phyloP scores from a whole-genome alignment of 2,797 vertebrate species.

The Acanthurus lineatus region DNA sequence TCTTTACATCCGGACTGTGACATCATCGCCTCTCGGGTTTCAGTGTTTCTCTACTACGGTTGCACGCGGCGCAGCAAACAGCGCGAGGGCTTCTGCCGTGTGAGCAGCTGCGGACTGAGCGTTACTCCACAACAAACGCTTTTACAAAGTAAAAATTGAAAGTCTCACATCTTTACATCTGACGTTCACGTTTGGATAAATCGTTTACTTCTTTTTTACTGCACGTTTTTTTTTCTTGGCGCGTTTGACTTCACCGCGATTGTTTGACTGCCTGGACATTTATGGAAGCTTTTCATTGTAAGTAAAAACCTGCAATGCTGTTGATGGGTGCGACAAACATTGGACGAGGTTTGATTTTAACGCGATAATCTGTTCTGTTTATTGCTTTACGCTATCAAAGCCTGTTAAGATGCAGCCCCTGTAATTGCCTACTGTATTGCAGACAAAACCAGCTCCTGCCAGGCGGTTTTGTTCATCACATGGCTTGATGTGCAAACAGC shows the following conservation, averaged over 20 bases:
- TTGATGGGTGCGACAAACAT: constrained; percentile 15
- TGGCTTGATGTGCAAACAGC: constrained; percentile 45
- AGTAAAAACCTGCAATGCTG: constrained; percentile 63
- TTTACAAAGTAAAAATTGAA: constrained; percentile 62
- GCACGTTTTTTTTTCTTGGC: neutral
- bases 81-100: constrained; percentile 69
- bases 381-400: constrained; percentile 25
- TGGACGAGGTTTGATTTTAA: neutral
- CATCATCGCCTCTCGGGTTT: constrained; percentile 88
- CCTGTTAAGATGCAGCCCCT: constrained; percentile 36
- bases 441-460: constrained; percentile 31
- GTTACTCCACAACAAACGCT: constrained; percentile 63
- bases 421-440: constrained; percentile 41
- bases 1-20: constrained; percentile 83
- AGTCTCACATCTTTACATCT: constrained; percentile 26
- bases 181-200: constrained; percentile 65
- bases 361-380: constrained; percentile 21
- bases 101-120: constrained; percentile 56
- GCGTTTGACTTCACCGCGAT: constrained; percentile 15
- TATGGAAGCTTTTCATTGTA: constrained; percentile 63
- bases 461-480: constrained; percentile 39
- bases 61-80: constrained; percentile 76
- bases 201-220: neutral
- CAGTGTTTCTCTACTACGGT: constrained; percentile 60
- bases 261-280: constrained; percentile 45